A percentile compares a stretch with the other conserved stretches of the same genome.
Evolutionary conservation across 2,797 vertebrate species (phyloP).

Genomic region (Silurus aristotelis): DNA sequence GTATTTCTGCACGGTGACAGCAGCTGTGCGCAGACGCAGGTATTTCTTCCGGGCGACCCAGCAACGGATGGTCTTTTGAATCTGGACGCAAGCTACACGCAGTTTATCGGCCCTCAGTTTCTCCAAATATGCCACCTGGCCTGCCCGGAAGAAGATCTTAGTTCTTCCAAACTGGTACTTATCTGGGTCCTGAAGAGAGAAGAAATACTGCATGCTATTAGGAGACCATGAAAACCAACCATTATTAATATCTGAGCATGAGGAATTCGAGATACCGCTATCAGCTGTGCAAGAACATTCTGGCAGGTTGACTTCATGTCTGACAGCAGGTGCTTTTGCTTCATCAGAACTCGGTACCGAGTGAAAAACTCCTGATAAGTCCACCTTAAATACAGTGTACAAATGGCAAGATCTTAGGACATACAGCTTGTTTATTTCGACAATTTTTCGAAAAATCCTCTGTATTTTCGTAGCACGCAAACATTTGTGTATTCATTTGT

Average conservation of each 20-base stretch:
- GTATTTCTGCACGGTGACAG: slow-evolving; percentile 85
- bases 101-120: slow-evolving; percentile 93
- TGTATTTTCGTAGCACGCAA: neutral
- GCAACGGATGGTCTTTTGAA: slow-evolving; percentile 95
- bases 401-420: slow-evolving; percentile 14
- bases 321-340: slow-evolving; percentile 84
- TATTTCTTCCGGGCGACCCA: slow-evolving; percentile 92
- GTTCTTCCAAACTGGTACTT: slow-evolving; percentile 97
- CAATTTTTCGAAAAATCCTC: too few relatives aligned
- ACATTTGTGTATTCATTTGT: neutral
- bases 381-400: slow-evolving; percentile 77
- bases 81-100: slow-evolving; percentile 86
- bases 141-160: slow-evolving; percentile 98
- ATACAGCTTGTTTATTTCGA: neutral
- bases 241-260: neutral
- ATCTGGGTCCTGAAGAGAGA: slow-evolving; percentile 81
- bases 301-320: slow-evolving; percentile 90
- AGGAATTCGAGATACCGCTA: slow-evolving; percentile 74
- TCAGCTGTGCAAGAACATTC: slow-evolving; percentile 87
- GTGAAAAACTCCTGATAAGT: slow-evolving; percentile 97
- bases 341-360: slow-evolving; percentile 95
- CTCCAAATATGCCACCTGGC: slow-evolving; percentile 96
- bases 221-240: neutral
- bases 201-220: neutral
- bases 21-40: slow-evolving; percentile 81